Base-by-base conservation (phyloP, 2,888 invertebrate species). In the Apamea epomidion region DNA sequence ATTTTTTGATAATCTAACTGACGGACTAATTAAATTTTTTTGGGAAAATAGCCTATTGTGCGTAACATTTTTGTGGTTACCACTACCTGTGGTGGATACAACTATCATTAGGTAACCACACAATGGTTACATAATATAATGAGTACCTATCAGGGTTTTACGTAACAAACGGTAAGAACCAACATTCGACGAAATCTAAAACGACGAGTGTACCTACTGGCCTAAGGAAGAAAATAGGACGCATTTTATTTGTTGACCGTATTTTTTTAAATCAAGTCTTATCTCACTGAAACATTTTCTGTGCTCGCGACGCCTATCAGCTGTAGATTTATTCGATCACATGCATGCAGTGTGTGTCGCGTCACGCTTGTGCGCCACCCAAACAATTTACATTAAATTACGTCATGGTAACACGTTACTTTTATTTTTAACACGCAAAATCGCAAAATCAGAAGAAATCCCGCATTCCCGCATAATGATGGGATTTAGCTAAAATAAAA, bases 281-380 rank as follows among this genome's bases (percentile, higher is more conserved):
- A 65, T 37, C 18, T 67, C 4, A 16, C 29, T 67, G n/a, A 54
- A 82, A 45, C 42, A 54, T 51, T 68, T 37, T 25, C 62, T 54
- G 58, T 58, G 42, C 29, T 80, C 16, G 58, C 64, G 51, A 60
- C 62, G 45, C 54, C 67, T 68, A 60, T 71, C 76, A 71, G 64
- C 64, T 71, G 62, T 71, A 76, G 32, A 67, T 74, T 54, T 68
- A 74, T 80, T 58, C 48, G 25, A 62, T 74, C 64, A 73, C 73
- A 72, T 65, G 64, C 32, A 58, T 37, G 74, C 68, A 54, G 58
- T 60, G 65, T 74, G 64, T 67, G 37, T 64, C 29, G 14, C 67
- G 73, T 82, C 70, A 86, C 74, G 83, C 78, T 82, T 78, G 60
- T 85, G 83, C 65, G 42, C 48, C 62, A 70, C 58, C 64, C 54